These are phyloP conservation scores for Kryptolebias marmoratus DNA, from an alignment of 2,113 vertebrate genomes.

Conservation along the genomic window DNA sequence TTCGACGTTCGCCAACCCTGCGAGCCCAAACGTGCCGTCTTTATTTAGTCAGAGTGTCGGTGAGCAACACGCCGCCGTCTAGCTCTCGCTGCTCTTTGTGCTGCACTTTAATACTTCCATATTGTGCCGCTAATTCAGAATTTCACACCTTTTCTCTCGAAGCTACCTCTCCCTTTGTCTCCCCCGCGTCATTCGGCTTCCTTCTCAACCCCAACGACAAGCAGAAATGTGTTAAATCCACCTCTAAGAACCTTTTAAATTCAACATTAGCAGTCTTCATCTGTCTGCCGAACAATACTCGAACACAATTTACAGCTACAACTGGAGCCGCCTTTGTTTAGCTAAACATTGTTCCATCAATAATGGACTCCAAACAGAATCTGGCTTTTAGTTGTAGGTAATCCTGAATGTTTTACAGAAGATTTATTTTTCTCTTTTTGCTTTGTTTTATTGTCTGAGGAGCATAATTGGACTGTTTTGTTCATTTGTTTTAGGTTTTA, in stretches of 20 bases:
- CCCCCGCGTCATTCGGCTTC: slow-evolving; percentile 21
- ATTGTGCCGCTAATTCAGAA: slow-evolving; percentile 71
- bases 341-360: slow-evolving; percentile 76
- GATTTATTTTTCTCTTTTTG: slow-evolving; percentile 44
- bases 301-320: slow-evolving; percentile 54
- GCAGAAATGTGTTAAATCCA: slow-evolving; percentile 73
- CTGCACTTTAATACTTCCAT: slow-evolving; percentile 58
- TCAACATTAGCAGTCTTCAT: slow-evolving; percentile 73
- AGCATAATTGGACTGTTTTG: slow-evolving; percentile 73
- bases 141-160: slow-evolving; percentile 73
- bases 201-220: slow-evolving; percentile 57
- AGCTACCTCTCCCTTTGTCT: slow-evolving; percentile 62
- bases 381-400: slow-evolving; percentile 68
- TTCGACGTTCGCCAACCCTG: slow-evolving; percentile 19
- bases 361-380: slow-evolving; percentile 71
- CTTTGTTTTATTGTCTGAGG: slow-evolving; percentile 69
- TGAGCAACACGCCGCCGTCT: slow-evolving; percentile 26
- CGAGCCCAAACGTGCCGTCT: slow-evolving; percentile 16
- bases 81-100: slow-evolving; percentile 50
- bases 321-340: slow-evolving; percentile 62
- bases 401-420: slow-evolving; percentile 72
- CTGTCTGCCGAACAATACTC: slow-evolving; percentile 64
- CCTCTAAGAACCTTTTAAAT: slow-evolving; percentile 70
- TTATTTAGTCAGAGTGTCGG: slow-evolving; percentile 46
- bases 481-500: slow-evolving; percentile 77